phyloP scores from a whole-genome alignment of 2,797 vertebrate genomes.

The Hyperoplus immaculatus region DNA sequence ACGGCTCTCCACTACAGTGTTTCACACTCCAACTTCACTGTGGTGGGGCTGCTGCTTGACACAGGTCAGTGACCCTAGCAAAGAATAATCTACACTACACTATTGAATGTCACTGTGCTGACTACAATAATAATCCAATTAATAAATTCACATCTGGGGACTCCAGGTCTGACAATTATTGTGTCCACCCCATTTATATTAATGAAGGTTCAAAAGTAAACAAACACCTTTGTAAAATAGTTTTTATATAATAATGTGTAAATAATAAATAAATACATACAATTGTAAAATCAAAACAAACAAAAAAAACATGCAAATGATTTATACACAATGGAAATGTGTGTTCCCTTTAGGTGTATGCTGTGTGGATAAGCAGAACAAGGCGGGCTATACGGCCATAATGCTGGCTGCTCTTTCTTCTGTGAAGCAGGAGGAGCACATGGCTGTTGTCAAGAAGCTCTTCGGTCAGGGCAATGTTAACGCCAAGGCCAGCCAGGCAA shows the following conservation, averaged over 20 bases:
- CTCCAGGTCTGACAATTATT: not conserved
- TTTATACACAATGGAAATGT: conserved; percentile 7
- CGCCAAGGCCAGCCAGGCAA: conserved; percentile 94
- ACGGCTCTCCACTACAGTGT: conserved; percentile 97
- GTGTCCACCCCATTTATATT: not conserved
- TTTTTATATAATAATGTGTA: too few species aligned
- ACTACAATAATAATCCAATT: not conserved
- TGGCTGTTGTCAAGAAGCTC: conserved; percentile 91
- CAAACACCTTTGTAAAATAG: not conserved
- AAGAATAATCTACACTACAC: not conserved
- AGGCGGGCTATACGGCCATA: conserved; percentile 95
- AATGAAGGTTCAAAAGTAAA: not conserved
- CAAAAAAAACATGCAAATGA: too few species aligned
- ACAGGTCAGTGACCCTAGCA: conserved; percentile 84
- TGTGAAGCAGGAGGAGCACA: conserved; percentile 89
- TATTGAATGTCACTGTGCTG: too few species aligned
- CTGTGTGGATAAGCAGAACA: conserved; percentile 93
- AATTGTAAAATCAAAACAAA: too few species aligned
- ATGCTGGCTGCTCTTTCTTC: conserved; percentile 95
- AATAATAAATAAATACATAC: too few species aligned
- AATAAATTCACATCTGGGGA: not conserved
- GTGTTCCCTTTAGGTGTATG: conserved; percentile 85
- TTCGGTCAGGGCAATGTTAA: conserved; percentile 93
- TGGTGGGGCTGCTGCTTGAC: conserved; percentile 91
- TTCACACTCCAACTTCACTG: conserved; percentile 95